These are phyloP conservation scores for Cladorhizidae sp. DNA, from an alignment of 37 sponge, comb jelly and placozoan species.

Conservation along the genomic window DNA sequence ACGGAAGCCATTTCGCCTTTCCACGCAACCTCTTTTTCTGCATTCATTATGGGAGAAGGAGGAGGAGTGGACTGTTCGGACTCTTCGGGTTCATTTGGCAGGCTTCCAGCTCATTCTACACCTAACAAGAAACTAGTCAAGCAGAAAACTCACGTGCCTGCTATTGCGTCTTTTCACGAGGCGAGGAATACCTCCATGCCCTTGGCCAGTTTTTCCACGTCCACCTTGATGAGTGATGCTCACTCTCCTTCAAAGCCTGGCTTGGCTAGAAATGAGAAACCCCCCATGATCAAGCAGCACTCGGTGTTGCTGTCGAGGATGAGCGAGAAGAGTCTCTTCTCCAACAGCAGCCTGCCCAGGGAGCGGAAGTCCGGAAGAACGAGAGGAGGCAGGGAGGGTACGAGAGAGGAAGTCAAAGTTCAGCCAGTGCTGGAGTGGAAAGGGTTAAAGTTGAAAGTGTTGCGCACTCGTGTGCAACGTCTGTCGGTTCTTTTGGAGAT, in stretches of 20 bases:
- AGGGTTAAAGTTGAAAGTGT: constrained; percentile 30
- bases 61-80: too few species aligned
- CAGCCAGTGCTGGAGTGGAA: constrained; percentile 38
- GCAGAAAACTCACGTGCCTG: too few species aligned
- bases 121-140: too few species aligned
- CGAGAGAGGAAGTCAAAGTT: neutral
- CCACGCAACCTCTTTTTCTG: too few species aligned
- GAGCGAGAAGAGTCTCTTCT: neutral
- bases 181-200: too few species aligned
- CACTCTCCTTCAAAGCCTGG: neutral
- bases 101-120: too few species aligned
- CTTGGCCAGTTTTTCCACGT: too few species aligned
- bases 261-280: neutral
- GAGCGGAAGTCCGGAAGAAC: neutral
- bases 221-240: neutral
- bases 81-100: too few species aligned
- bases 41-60: too few species aligned
- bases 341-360: neutral
- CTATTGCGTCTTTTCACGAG: too few species aligned
- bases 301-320: neutral
- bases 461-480: constrained; percentile 43
- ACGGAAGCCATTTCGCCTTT: neutral
- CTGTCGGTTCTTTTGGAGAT: constrained; percentile 60
- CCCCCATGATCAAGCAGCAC: constrained; percentile 4
- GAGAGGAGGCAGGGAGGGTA: neutral